phyloP scores from a whole-genome alignment of 1,140 invertebrate genomes.

The Sinella curviseta region DNA sequence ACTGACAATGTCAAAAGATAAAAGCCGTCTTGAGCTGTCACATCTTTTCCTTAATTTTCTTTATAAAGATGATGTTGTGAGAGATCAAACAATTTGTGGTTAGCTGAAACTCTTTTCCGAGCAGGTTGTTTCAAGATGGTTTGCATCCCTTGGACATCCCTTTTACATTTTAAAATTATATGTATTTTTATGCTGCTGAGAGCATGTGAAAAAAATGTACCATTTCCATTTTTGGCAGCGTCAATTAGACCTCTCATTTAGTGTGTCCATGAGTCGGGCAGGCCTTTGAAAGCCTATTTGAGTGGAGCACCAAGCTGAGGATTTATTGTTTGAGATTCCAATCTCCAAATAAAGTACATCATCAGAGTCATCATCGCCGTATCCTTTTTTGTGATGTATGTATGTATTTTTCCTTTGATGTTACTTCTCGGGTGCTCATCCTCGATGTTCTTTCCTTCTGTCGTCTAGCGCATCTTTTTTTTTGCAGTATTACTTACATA shows the following conservation, averaged over 20 bases:
- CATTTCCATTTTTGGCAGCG: slow-evolving; percentile 18
- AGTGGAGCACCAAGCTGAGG: neutral
- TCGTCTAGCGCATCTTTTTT: too few species aligned
- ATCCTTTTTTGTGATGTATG: slow-evolving; percentile 1
- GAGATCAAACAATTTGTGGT: slow-evolving; percentile 4
- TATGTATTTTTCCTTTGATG: neutral
- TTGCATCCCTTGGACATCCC: too few species aligned
- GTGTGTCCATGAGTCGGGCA: neutral
- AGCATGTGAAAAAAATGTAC: neutral
- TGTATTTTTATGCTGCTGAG: neutral
- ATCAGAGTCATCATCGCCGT: neutral
- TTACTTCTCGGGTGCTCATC: neutral
- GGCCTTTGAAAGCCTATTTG: slow-evolving; percentile 1
- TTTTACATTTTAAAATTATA: too few species aligned
- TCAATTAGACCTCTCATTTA: slow-evolving; percentile 22
- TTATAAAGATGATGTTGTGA: slow-evolving; percentile 4
- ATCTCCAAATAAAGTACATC: slow-evolving; percentile 17
- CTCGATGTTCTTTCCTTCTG: neutral
- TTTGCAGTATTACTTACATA: too few species aligned
- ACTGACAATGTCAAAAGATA: neutral
- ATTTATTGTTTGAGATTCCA: slow-evolving; percentile 19
- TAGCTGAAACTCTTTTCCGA: neutral
- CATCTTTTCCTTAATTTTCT: slow-evolving; percentile 10
- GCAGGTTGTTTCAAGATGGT: too few species aligned
- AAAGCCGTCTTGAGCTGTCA: slow-evolving; percentile 1